Conservation (phyloP, 2,113 vertebrate species). For the Struthidea cinerea region DNA sequence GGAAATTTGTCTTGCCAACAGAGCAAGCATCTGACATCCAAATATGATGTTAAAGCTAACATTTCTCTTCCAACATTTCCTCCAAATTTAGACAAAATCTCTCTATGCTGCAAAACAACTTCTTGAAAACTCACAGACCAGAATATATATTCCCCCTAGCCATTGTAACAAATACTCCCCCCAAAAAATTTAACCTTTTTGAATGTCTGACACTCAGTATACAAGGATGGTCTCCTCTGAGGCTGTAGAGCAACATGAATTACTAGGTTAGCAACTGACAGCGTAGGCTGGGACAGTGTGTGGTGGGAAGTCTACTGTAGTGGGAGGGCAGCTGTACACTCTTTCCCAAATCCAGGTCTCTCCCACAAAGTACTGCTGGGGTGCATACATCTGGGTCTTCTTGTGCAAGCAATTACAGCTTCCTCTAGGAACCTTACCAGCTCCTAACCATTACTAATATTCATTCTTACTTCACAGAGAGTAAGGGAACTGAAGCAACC, state of each 20-base stretch:
- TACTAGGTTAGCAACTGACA: neutral
- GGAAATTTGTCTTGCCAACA: neutral
- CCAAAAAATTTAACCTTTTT: neutral
- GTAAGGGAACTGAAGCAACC: neutral
- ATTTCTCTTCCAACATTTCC: neutral
- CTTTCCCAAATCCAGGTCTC: neutral
- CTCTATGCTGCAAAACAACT: neutral
- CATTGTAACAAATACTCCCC: neutral
- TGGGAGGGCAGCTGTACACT: neutral
- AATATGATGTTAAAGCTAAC: neutral
- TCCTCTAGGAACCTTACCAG: neutral
- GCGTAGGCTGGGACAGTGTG: neutral
- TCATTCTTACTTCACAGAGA: neutral
- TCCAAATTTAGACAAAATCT: neutral
- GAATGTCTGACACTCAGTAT: neutral
- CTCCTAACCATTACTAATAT: neutral
- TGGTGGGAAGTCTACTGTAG: neutral
- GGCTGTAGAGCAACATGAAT: neutral
- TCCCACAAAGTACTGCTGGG: neutral
- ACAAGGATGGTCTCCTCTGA: neutral
- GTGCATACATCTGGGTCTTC: neutral
- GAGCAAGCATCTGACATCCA: neutral
- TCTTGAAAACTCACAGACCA: neutral
- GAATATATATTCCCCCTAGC: neutral
- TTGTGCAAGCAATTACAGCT: neutral